Base-by-base conservation (phyloP, 2,888 invertebrate species). In the Steromphala cineraria region DNA sequence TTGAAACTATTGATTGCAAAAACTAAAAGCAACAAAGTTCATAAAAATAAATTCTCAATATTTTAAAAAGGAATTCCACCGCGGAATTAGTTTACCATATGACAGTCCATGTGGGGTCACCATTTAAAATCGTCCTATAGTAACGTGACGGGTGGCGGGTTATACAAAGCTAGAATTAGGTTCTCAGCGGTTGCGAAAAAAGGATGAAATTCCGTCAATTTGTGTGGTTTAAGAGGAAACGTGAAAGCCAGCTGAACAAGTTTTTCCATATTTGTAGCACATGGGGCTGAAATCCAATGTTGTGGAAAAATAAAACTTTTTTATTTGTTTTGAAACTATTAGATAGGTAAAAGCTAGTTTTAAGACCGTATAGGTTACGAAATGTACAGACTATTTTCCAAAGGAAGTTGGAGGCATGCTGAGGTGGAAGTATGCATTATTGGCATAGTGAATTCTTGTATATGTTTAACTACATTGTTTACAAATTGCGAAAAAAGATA, bases 321-420 rank as follows among this genome's bases (percentile, higher is more conserved):
- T 71, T 71, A 36, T 71, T 71, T 71, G 40, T 40, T 71, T 71
- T 71, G 71, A 71, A 71, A 71, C 71, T 71, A 71, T 71, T 71
- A 71, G 71, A 71, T 71, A 71, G 19, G 71, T 71, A 71, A 71
- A 71, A 40, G 31, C 36, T 40, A n/a, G 40, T 40, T 71, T 71
- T 71, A 40, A 36, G 71, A 71, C 31, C 15, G 19, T 62, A 28
- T 62, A 62, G 24, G 10, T 62, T 62, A 24, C 24, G 15, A 62
- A 62, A 28, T 28, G 24, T 62, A 24, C 24, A 62, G 62, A 62
- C 10, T 62, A 62, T 62, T 31, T 24, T 24, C 28, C 28, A 62
- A 62, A 28, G 62, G 62, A 62, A 62, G 62, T 62, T 24, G 62
- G 28, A 62, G 62, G 62, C 28, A 62, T 28, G 62, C 15, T n/a